Percentiles rank a stretch among this genome's conserved stretches.
Conservation (phyloP, 2,888 invertebrate genomes). For the Linnaemya vulpina region DNA sequence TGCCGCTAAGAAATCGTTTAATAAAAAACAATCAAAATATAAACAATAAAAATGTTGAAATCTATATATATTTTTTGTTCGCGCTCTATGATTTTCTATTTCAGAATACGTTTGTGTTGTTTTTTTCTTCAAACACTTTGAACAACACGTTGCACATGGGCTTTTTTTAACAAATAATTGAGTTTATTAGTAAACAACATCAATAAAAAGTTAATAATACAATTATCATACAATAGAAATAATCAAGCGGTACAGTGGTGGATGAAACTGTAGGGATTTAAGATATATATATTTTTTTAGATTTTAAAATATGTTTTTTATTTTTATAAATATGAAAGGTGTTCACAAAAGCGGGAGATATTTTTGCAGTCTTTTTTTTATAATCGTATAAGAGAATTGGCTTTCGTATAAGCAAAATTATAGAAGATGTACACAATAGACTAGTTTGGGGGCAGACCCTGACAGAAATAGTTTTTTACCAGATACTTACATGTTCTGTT, state of each 20-base stretch:
- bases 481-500: no score
- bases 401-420: no score
- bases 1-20: background rate
- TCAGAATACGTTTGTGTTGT: conserved; percentile 38
- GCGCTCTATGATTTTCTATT: conserved; percentile 67
- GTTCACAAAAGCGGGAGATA: no score
- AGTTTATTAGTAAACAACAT: conserved; percentile 7
- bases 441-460: no score
- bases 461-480: no score
- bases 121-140: conserved; percentile 4
- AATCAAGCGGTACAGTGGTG: background rate
- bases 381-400: no score
- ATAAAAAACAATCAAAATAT: conserved; percentile 7
- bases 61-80: conserved; percentile 33
- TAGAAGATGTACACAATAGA: no score
- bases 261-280: background rate
- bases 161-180: conserved; percentile 7
- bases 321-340: no score
- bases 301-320: background rate
- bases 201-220: conserved; percentile 15
- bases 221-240: background rate
- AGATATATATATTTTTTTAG: background rate
- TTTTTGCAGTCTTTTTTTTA: no score
- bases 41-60: conserved; percentile 54
- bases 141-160: conserved; percentile 16